A percentile compares a stretch with the other conserved stretches of the same genome.
Conservation (phyloP, 2,113 vertebrate species). For the Zootoca vivipara region DNA sequence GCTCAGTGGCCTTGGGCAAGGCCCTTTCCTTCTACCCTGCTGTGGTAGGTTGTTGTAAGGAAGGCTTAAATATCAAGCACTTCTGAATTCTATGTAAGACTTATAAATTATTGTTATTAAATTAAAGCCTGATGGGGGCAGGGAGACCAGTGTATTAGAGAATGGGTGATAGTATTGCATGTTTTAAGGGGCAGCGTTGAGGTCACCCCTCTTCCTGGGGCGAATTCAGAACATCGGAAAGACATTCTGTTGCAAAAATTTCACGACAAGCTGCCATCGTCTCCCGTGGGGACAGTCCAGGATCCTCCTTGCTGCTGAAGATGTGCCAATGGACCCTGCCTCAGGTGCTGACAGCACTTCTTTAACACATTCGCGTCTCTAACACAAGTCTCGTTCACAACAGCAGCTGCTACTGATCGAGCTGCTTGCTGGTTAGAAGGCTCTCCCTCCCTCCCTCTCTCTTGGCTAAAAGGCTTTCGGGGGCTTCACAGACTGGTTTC, state of each 20-base stretch:
- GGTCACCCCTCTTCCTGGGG: constrained; percentile 56
- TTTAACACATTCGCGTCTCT: constrained; percentile 63
- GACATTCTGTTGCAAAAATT: constrained; percentile 59
- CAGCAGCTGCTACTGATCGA: constrained; percentile 65
- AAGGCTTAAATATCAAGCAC: background rate
- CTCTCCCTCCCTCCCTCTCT: constrained; percentile 12
- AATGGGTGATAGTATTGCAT: background rate
- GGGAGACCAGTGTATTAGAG: constrained; percentile 30
- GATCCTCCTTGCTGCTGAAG: constrained; percentile 58
- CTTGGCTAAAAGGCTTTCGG: constrained; percentile 52
- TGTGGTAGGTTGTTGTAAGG: background rate
- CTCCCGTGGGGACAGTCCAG: constrained; percentile 53
- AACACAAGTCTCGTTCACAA: constrained; percentile 61
- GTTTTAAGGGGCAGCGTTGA: constrained; percentile 38
- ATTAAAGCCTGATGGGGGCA: background rate
- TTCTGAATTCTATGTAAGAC: background rate
- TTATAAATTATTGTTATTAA: background rate
- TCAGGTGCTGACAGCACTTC: constrained; percentile 67
- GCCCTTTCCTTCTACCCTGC: background rate
- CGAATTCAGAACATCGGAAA: constrained; percentile 46
- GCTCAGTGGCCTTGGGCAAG: background rate
- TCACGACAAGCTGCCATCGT: constrained; percentile 56
- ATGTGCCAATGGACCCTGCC: constrained; percentile 62
- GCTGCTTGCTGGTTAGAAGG: constrained; percentile 32
- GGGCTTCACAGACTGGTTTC: constrained; percentile 23